Evolutionary conservation across 2,113 vertebrate genomes (phyloP), one percentile per base, ranked within the genome.

Genomic region (Misgurnus mizolepis): DNA sequence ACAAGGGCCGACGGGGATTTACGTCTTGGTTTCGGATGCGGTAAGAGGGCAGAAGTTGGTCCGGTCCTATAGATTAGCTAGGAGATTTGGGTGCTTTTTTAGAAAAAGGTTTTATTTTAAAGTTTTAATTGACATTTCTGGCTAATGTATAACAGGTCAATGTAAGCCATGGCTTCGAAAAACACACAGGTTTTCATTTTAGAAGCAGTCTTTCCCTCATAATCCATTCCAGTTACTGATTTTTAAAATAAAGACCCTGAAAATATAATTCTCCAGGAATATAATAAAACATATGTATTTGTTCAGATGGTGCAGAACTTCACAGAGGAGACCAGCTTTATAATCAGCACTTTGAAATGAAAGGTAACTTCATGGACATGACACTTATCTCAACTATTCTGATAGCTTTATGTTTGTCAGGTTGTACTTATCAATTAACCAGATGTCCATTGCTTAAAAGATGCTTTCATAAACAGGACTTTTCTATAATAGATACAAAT

Each of bases 251-350:
- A 3, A 34, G 2, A 34, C 27, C 27, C 27, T 34, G 27, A 34
- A 34, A 34, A 34, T 34, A 34, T 34, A 34, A 34, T 34, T 34
- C 27, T 34, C 27, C 27, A 34, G 27, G 27, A 34, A 34, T 34
- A 34, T 34, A 34, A 34, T 5, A 56, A 71, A 41, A n/a, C 22
- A 1, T 41, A 17, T 78, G 6, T 85, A 62, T 75, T 14, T 84
- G 86, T 91, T 87, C 89, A 98, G 97, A 97, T 98, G 96, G 94
- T 98, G 62, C 94, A 97, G 87, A 97, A 97, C 91, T 95, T 98
- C 88, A 92, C 91, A 84, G 96, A 98, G 4, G 97, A 98, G 85
- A 92, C 93, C 4, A 97, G 94, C 86, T 98, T 98, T 87, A 88
- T 93, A 80, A 95, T 97, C 91, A 95, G 93, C 88, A 95, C 94